A percentile compares a stretch with the other conserved stretches of the same genome.
phyloP scores from a whole-genome alignment of 2,888 invertebrate genomes.

The Lysandra coridon region DNA sequence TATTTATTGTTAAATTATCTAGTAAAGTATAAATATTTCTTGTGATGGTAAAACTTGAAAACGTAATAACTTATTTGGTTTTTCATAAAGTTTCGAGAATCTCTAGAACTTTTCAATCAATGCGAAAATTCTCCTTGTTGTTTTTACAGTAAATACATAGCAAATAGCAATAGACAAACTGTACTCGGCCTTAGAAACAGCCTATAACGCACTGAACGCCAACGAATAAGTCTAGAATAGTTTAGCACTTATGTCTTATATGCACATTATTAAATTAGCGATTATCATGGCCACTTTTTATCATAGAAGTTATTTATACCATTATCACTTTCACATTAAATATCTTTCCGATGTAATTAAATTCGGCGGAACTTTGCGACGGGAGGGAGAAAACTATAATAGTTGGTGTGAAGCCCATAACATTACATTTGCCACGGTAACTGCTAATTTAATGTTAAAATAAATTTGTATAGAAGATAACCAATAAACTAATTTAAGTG shows the following conservation, averaged over 20 bases:
- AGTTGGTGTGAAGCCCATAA: not conserved
- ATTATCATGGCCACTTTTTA: not conserved
- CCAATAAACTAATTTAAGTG: conserved; percentile 35
- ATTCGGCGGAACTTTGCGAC: not conserved
- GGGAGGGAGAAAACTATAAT: not conserved
- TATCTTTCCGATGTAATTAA: not conserved
- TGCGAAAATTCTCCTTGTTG: not conserved
- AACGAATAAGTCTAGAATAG: conserved; percentile 25
- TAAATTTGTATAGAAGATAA: conserved; percentile 38
- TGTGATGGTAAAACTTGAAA: not conserved
- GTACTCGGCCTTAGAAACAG: conserved; percentile 24
- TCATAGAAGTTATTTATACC: not conserved
- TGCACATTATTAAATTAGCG: conserved; percentile 6
- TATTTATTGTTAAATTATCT: conserved; percentile 14
- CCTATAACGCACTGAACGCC: conserved; percentile 24
- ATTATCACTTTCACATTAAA: not conserved
- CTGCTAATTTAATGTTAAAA: not conserved
- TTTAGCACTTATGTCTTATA: conserved; percentile 20
- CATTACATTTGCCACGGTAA: conserved; percentile 15
- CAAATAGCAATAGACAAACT: conserved; percentile 7
- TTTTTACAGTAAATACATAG: not conserved
- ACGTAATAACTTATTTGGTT: not conserved
- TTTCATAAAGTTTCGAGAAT: not conserved
- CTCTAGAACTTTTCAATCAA: not conserved
- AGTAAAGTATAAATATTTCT: not conserved